Evolutionary conservation across 2,113 vertebrate genomes (phyloP), one percentile per base, ranked within the genome.

Genomic region (Ceyx margarethae): DNA sequence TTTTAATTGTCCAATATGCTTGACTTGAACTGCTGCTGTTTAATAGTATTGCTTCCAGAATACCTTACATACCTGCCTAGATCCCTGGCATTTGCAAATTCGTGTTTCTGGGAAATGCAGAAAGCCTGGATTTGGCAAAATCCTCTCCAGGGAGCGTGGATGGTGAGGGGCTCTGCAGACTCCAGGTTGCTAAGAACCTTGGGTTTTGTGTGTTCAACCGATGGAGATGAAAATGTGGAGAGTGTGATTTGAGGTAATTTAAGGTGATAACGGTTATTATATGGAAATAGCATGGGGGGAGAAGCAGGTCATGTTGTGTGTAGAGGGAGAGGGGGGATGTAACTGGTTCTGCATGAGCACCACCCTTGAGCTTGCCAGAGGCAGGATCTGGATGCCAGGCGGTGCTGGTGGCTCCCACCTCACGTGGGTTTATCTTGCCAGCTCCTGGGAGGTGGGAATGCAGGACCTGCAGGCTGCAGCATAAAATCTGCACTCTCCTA

Each of bases 161-260:
- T 13, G 20, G 40, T 3, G 6, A 48, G 18, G 51, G 68, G 65
- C 57, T 80, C 58, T 6, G 74, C 14, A 6, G 40, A 60, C 37
- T 15, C 3, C 4, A 8, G 16, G 9, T 17, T 31, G 40, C 58
- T 6, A 20, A 11, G 20, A 33, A 11, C 7, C 37, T 1, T 5
- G 2, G 46, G 9, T 4, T 42, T 25, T 5, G 9, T 15, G 50
- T 1, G 0, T n/a, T 46, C 5, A 7, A 4, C 8, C 33, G 2
- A 0, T 0, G 4, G 29, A 51, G 33, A 7, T 0, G 2, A 11
- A 13, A 50, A 21, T 8, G 5, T 21, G 28, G 9, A 29, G 20
- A 29, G 15, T 1, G 8, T 5, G 3, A 6, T 40, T 14, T 6
- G 53, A 45, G 73, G 54, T 62, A 2, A 2, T 29, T 29, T 9